A percentile compares a stretch with the other conserved stretches of the same genome.
Conservation (phyloP, 2,113 vertebrate genomes). For the Thamnophis sirtalis region DNA sequence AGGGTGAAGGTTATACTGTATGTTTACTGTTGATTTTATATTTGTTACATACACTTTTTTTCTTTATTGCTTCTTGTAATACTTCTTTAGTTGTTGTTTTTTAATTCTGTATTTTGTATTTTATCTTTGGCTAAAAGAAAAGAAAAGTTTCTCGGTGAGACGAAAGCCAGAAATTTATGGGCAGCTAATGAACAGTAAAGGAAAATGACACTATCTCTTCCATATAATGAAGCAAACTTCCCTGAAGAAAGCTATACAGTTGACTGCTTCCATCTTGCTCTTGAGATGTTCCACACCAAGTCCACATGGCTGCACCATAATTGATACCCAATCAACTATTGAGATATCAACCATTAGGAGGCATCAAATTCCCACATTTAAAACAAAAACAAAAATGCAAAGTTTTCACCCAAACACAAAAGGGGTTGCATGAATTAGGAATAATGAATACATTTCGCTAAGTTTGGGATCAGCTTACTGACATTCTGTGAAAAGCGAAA, state of each 20-base stretch:
- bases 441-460: slow-evolving; percentile 12
- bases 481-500: neutral
- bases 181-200: neutral
- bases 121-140: neutral
- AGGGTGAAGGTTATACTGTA: neutral
- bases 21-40: too few relatives aligned
- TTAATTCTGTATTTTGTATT: neutral
- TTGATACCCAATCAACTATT: neutral
- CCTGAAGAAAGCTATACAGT: neutral
- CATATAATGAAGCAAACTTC: neutral
- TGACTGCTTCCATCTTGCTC: neutral
- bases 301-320: neutral
- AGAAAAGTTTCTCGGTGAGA: neutral
- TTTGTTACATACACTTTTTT: neutral
- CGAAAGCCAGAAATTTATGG: neutral
- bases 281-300: neutral
- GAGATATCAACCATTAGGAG: neutral
- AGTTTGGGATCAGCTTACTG: neutral
- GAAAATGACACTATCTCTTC: neutral
- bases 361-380: neutral
- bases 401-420: neutral
- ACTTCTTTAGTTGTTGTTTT: neutral
- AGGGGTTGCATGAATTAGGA: neutral
- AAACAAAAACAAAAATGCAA: neutral
- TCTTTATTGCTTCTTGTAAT: neutral